Evolutionary conservation across 1,140 invertebrate species (phyloP), one percentile per base, ranked within the genome.

Genomic region (Trichoplusia ni): DNA sequence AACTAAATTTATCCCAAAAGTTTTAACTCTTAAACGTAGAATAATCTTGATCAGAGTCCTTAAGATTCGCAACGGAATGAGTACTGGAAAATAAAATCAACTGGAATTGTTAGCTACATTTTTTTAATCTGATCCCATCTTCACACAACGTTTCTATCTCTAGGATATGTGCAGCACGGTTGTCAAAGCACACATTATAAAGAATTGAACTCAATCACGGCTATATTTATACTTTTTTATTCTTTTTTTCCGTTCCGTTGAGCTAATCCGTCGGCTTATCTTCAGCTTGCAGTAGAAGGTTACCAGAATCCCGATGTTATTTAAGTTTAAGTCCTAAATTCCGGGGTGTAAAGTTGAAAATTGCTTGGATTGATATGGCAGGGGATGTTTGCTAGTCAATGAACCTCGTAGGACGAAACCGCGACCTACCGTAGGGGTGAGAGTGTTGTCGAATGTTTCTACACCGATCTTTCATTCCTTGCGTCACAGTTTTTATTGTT

Each of bases 231-330:
- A 67, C 64, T 76, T 79, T 80, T 84, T 80, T 77, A 71, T 71
- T 71, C 74, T 73, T 61, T 75, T 75, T 81, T 83, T 82, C 67
- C 79, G 71, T 80, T 74, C 47, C 75, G 65, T 56, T 70, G 70
- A 77, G 77, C 74, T 84, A 84, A 88, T 84, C 82, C 77, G 60
- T 19, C 58, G 51, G 77, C 82, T 86, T 88, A 86, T 86, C 84
- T 84, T 67, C 51, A 67, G 73, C 73, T 77, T 76, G 71, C 80
- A 82, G 73, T 79, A 63, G 67, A 69, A 75, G 76, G 74, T 70
- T 67, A 63, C 56, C 54, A 64, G 59, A 44, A 63, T 58, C 49
- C 13, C 4, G 9, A 2, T 13, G 47, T 14, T 59, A 35, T 42
- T 42, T 8, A 5, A 77, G 81, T 77, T 58, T 64, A 21, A 49